Evolutionary conservation across 2,888 invertebrate species (phyloP), one percentile per base, ranked within the genome.

Genomic region (Beris chalybata): DNA sequence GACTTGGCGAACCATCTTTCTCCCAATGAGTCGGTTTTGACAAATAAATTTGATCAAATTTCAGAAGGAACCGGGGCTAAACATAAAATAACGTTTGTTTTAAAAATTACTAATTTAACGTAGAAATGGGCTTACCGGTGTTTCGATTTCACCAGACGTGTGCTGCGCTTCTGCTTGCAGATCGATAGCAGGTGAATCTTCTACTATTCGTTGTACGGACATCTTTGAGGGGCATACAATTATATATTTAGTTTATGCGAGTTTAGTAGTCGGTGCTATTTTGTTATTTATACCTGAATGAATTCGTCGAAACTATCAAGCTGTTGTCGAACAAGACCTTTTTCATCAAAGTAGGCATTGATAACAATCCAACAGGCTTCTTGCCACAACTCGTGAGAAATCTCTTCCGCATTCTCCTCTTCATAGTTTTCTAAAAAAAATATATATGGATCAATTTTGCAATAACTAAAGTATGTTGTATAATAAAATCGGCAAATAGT

Each of bases 1-100:
- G 97, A 67, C 95, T 93, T 12, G 98, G 97, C 0, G 97, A 95
- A 77, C 99, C 99, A 85, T 99, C 99, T 82, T 99, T 99, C 81
- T 99, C 99, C 99, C 99, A 99, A 85, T 99, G 99, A 6, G 98
- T 99, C 3, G 99, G 99, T 81, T 99, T 99, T 0, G 98, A 98
- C 54, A 99, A 81, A 79, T 99, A 99, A 78, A 99, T 98, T 83
- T 99, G 98, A 79, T 97, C 98, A 82, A 99, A 99, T 82, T 98
- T 99, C 6, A 99, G 80, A 47, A 94, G 82, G 82, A 96, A 98
- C 69, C 92, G 87, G 0, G 96, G 92, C 83, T 89, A 77, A n/a
- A 78, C 3, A 78, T 47, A 43, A 47, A 22, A n/a, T 44, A 1
- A 22, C 22, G 22, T 44, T 43, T 12, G 48, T 13, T 22, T 15